Base-by-base conservation (phyloP, 1,140 invertebrate genomes). In the Panagrolaimus sp. region DNA sequence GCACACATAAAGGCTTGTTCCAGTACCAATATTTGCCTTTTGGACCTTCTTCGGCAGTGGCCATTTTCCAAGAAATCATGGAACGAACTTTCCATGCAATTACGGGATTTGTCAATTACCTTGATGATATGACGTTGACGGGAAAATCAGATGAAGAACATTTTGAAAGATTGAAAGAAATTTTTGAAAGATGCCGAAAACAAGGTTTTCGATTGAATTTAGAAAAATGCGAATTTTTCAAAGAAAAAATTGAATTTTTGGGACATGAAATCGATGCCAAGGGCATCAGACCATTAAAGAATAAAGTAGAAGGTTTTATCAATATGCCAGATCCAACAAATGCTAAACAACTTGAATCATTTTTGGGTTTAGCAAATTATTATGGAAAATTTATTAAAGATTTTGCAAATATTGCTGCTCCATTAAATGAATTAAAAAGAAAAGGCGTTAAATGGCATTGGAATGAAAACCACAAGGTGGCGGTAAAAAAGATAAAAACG, bases 31-130 rank as follows among this genome's bases (percentile, higher is more conserved):
- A 83, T 48, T 63, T 87, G 9, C 82, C 78, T 6, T 88, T 86
- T 81, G 86, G 85, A 10, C 81, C 88, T 7, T 82, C 83, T 68
- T 82, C 81, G 17, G 85, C 86, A 0, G 85, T 86, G 21, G 73
- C 80, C n/a, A 83, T 86, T 68, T 88, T 88, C 71, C 85, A 88
- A 73, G 46, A 82, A 68, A 77, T 84, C 17, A 85, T 88, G 24
- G 84, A 86, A 47, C 70, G 81, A 69, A 71, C 84, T 6, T 64
- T 87, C 10, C 26, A 64, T 47, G 75, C 73, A 32, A 63, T 85
- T 7, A 71, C 73, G 32, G 75, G 71, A 17, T 76, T 76, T 15
- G 65, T 75, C 21, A 58, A 15, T n/a, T 78, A 78, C 43, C 44
- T 80, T 0, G 78, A 73, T 43, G 72, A 73, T 47, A 75, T 73